Conservation (phyloP, 2,797 vertebrate genomes). For the Microtus agrestis region DNA sequence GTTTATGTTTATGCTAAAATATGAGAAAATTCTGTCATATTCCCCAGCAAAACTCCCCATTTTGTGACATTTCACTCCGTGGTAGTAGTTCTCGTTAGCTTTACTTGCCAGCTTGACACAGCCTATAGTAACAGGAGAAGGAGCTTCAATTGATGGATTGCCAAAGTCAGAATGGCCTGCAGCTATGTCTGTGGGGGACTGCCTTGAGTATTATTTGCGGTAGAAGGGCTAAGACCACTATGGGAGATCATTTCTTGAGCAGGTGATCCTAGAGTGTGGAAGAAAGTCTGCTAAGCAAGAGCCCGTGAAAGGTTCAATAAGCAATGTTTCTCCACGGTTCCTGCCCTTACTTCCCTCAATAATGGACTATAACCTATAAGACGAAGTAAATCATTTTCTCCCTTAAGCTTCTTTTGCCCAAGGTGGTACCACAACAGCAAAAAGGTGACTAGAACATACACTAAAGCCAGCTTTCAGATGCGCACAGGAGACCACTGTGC, state of each 20-base stretch:
- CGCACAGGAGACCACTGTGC: background rate
- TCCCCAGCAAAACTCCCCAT: background rate
- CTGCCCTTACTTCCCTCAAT: background rate
- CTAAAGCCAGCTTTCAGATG: background rate
- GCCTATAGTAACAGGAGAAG: background rate
- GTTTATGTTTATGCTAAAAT: background rate
- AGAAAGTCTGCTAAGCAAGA: background rate
- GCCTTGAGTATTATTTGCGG: background rate
- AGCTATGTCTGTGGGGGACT: no score
- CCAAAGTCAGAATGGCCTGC: background rate
- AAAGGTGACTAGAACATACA: background rate
- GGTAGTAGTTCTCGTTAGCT: background rate
- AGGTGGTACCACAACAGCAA: background rate
- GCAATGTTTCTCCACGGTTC: background rate
- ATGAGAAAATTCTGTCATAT: background rate
- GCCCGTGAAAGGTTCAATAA: background rate
- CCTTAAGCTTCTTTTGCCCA: background rate
- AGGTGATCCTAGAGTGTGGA: background rate
- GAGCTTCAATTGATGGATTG: background rate
- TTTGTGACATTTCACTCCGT: background rate
- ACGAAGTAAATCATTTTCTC: background rate
- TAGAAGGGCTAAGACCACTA: background rate
- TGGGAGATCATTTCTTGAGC: background rate
- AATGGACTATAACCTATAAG: background rate
- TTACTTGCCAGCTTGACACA: background rate